A percentile compares a stretch with the other conserved stretches of the same genome.
Evolutionary conservation across 2,113 vertebrate species (phyloP).

Genomic region (Bombycilla garrulus): DNA sequence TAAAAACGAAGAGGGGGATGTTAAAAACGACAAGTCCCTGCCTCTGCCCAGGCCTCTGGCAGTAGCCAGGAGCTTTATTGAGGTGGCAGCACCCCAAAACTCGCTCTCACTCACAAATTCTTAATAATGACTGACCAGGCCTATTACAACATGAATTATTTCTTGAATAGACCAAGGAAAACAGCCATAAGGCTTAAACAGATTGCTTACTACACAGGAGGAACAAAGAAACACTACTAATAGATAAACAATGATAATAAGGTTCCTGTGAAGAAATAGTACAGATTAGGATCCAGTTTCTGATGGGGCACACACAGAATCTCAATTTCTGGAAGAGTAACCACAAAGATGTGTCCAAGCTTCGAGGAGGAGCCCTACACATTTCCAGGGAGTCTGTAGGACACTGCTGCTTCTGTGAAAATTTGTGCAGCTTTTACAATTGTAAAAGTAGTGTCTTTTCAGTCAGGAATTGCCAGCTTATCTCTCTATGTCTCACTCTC

Average conservation of each 20-base stretch:
- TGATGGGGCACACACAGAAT: too few species aligned
- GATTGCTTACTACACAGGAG: background rate
- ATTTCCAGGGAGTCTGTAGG: background rate
- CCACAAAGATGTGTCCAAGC: background rate
- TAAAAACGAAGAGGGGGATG: background rate
- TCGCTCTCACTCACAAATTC: background rate
- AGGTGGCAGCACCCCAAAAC: background rate
- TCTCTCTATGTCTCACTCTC: background rate
- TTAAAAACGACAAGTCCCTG: too few species aligned
- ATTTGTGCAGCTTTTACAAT: background rate
- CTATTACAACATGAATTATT: background rate
- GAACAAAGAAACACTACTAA: background rate
- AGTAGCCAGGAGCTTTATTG: background rate
- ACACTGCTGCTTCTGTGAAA: background rate
- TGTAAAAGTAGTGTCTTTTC: background rate
- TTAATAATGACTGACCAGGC: background rate
- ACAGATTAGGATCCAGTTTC: too few species aligned
- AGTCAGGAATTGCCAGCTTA: too few species aligned
- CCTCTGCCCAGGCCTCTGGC: background rate
- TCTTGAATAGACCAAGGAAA: background rate
- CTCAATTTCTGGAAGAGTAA: background rate
- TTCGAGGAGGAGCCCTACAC: background rate
- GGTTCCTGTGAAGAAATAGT: background rate
- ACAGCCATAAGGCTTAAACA: background rate
- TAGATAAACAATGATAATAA: background rate